A percentile compares a stretch with the other conserved stretches of the same genome.
Conservation (phyloP, 2,797 vertebrate genomes). For the Peromyscus aztecus region DNA sequence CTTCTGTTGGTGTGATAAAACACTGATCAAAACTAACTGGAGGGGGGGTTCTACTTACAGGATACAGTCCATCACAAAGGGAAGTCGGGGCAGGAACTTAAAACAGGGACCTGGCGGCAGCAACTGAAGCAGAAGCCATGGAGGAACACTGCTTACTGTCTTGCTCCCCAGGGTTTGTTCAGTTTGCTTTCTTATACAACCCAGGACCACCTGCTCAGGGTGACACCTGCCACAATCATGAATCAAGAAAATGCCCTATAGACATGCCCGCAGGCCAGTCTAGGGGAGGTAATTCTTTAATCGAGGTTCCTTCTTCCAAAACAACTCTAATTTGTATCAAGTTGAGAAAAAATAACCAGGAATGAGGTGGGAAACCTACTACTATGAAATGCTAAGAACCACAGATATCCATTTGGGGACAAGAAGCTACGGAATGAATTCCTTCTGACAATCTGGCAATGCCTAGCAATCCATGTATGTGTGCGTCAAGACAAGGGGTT, state of each 20-base stretch:
- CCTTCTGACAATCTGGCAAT: background rate
- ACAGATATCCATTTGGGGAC: background rate
- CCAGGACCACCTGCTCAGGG: background rate
- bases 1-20: background rate
- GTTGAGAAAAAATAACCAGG: background rate
- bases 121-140: background rate
- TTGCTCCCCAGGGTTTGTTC: background rate
- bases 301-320: background rate
- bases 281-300: background rate
- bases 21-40: background rate
- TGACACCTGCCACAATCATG: background rate
- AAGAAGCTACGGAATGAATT: background rate
- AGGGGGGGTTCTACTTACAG: background rate
- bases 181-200: background rate
- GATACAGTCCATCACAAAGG: background rate
- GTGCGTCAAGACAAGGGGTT: background rate
- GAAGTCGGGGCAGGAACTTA: background rate
- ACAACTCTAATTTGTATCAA: background rate
- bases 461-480: background rate
- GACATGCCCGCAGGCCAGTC: background rate
- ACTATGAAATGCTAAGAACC: background rate
- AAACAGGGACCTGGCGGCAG: background rate
- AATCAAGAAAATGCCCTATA: background rate
- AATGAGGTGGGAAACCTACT: background rate
- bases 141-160: background rate